phyloP scores from a whole-genome alignment of 2,888 invertebrate genomes.

The Drosophila subquinaria region DNA sequence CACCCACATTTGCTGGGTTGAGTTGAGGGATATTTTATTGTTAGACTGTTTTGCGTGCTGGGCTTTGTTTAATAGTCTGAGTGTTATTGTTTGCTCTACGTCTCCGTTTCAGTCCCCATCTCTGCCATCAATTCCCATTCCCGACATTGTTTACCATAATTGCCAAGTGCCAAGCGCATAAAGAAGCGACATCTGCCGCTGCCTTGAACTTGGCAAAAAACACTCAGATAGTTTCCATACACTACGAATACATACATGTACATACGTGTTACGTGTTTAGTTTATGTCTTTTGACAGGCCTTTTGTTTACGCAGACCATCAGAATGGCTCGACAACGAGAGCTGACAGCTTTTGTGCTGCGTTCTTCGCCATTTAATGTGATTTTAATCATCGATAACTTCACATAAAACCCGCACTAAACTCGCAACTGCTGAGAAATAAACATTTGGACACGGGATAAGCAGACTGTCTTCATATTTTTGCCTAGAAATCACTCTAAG shows the following conservation, averaged over 20 bases:
- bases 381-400: slow-evolving; percentile 64
- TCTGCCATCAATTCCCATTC: slow-evolving; percentile 9
- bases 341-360: slow-evolving; percentile 26
- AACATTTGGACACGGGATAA: slow-evolving; percentile 67
- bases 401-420: slow-evolving; percentile 47
- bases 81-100: slow-evolving; percentile 51
- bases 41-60: slow-evolving; percentile 47
- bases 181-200: slow-evolving; percentile 47
- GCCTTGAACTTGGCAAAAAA: slow-evolving; percentile 74
- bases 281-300: slow-evolving; percentile 56
- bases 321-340: slow-evolving; percentile 22
- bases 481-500: background rate
- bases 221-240: slow-evolving; percentile 46
- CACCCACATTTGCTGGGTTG: slow-evolving; percentile 60
- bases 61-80: slow-evolving; percentile 49
- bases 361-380: slow-evolving; percentile 46
- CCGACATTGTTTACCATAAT: slow-evolving; percentile 61
- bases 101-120: slow-evolving; percentile 7
- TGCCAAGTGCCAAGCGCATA: slow-evolving; percentile 48
- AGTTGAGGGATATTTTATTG: slow-evolving; percentile 45
- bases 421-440: slow-evolving; percentile 63
- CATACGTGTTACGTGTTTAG: slow-evolving; percentile 29
- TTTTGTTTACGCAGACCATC: slow-evolving; percentile 59
- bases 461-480: slow-evolving; percentile 32
- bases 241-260: slow-evolving; percentile 4